Conservation (phyloP, 2,888 invertebrate species). For the Idaea straminata region DNA sequence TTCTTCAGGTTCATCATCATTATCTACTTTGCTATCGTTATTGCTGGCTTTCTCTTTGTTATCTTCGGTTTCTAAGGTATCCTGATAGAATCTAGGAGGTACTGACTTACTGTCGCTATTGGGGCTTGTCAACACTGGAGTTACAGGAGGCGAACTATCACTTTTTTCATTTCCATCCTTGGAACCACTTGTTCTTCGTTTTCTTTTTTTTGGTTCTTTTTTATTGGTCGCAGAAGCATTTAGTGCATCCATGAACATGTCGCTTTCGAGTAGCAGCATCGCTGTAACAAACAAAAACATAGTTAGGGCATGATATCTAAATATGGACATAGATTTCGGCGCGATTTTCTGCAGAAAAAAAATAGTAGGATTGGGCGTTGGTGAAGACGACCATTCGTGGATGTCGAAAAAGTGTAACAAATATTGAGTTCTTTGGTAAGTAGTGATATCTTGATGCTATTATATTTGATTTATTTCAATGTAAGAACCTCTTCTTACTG, state of each 20-base stretch:
- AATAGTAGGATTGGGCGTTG: not conserved
- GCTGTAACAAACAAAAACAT: slow-evolving; percentile 78
- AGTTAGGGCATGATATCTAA: slow-evolving; percentile 4
- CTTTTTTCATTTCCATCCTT: slow-evolving; percentile 81
- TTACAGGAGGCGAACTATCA: slow-evolving; percentile 79
- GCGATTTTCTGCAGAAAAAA: not conserved
- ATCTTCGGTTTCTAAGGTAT: slow-evolving; percentile 88
- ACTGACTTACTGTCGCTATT: slow-evolving; percentile 71
- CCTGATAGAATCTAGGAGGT: slow-evolving; percentile 93
- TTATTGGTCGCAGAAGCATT: slow-evolving; percentile 87
- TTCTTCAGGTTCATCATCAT: slow-evolving; percentile 53
- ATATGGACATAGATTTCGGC: too few species aligned
- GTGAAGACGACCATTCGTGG: not conserved
- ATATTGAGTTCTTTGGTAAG: not conserved
- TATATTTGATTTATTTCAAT: not conserved
- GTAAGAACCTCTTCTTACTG: too few species aligned
- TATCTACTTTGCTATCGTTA: slow-evolving; percentile 41
- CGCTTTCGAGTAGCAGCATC: slow-evolving; percentile 91
- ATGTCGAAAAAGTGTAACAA: not conserved
- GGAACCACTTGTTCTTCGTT: slow-evolving; percentile 85
- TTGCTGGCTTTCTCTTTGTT: slow-evolving; percentile 70
- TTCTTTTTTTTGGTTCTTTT: slow-evolving; percentile 88
- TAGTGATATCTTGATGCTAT: not conserved
- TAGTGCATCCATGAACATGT: slow-evolving; percentile 96
- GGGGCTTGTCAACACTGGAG: slow-evolving; percentile 71